These are phyloP conservation scores for Tachina fera DNA, from an alignment of 2,888 invertebrate genomes.

Conservation along the genomic window DNA sequence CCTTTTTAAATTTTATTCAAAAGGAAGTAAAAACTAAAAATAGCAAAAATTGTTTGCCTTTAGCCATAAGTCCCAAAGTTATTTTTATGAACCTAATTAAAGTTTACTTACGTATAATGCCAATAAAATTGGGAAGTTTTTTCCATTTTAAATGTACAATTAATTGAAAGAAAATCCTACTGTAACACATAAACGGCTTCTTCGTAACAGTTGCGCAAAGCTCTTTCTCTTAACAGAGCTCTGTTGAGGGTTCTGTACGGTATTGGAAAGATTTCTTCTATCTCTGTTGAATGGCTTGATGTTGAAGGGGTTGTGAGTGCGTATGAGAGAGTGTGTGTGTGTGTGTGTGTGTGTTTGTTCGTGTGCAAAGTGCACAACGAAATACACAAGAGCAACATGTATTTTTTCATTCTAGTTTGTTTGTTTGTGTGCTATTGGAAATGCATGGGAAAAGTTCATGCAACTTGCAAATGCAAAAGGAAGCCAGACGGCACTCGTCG, in stretches of 20 bases:
- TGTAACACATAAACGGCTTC: conserved; percentile 14
- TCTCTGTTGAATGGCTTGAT: conserved; percentile 30
- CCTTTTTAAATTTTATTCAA: neutral
- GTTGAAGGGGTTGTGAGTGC: neutral
- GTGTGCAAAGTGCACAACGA: conserved; percentile 19
- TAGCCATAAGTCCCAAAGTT: conserved; percentile 22
- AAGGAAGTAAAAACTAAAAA: conserved; percentile 43
- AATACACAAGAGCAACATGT: conserved; percentile 67
- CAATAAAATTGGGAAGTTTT: conserved; percentile 10
- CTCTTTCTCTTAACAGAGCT: conserved; percentile 56
- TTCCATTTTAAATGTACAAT: conserved; percentile 25
- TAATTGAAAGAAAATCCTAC: conserved; percentile 30
- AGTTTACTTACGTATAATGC: conserved; percentile 41
- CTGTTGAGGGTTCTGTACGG: conserved; percentile 54
- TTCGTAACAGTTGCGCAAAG: conserved; percentile 37
- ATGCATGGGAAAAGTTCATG: conserved; percentile 69
- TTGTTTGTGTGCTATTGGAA: conserved; percentile 63
- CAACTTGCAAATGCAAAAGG: conserved; percentile 71
- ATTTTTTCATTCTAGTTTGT: conserved; percentile 21
- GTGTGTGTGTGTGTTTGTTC: neutral
- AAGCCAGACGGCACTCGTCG: conserved; percentile 64
- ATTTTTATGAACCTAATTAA: conserved; percentile 59
- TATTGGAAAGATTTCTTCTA: conserved; percentile 59
- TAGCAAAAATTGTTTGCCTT: conserved; percentile 23
- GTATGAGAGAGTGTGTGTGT: neutral